Conservation (phyloP, 2,113 vertebrate species). For the Leucoraja erinaceus region DNA sequence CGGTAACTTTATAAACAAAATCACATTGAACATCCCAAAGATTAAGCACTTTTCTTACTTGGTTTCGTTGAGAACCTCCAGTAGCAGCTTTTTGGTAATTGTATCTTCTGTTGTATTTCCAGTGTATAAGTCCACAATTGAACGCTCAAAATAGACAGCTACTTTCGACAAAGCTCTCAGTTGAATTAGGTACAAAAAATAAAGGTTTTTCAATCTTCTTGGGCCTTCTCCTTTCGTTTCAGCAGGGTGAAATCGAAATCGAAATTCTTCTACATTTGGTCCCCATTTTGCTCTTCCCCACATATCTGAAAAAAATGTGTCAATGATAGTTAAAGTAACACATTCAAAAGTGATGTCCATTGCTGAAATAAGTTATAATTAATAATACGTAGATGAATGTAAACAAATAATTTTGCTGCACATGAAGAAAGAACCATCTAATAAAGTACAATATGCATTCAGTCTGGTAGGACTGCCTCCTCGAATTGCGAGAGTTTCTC, state of each 20-base stretch:
- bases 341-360: not conserved
- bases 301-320: constrained; percentile 60
- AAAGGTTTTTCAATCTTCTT: constrained; percentile 85
- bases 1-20: not conserved
- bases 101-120: constrained; percentile 74
- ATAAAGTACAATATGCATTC: not conserved
- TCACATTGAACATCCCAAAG: not conserved
- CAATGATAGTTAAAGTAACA: not conserved
- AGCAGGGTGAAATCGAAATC: constrained; percentile 70
- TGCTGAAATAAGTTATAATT: not conserved
- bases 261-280: constrained; percentile 80
- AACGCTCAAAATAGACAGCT: constrained; percentile 81
- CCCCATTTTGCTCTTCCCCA: constrained; percentile 85
- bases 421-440: not conserved
- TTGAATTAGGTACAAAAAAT: constrained; percentile 92
- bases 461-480: not conserved
- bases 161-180: constrained; percentile 87
- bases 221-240: constrained; percentile 89
- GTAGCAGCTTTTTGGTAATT: constrained; percentile 75
- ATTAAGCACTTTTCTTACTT: constrained; percentile 60
- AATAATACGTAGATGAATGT: not conserved
- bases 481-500: not conserved
- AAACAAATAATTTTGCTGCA: not conserved
- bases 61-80: constrained; percentile 78
- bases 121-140: constrained; percentile 84